phyloP scores from a whole-genome alignment of 2,888 invertebrate genomes.

The Cosmopolites sordidus region DNA sequence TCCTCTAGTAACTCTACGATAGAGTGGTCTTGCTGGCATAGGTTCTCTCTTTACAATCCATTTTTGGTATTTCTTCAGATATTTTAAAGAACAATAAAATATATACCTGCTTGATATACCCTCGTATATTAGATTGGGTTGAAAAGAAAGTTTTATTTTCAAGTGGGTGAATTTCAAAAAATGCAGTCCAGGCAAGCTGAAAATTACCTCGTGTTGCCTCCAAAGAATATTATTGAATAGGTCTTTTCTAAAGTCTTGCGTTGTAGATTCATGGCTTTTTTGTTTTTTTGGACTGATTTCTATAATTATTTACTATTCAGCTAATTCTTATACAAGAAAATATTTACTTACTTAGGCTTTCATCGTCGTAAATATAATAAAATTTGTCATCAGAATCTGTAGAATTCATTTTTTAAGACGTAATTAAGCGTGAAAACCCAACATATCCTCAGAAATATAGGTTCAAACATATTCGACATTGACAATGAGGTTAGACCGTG shows the following conservation, averaged over 20 bases:
- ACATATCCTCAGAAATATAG: too few relatives aligned
- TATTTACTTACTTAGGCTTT: not conserved
- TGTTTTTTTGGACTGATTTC: not conserved
- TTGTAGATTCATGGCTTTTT: too few relatives aligned
- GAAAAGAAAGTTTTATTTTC: conserved; percentile 34
- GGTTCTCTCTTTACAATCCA: conserved; percentile 34
- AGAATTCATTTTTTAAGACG: not conserved
- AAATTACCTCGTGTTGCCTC: conserved; percentile 7
- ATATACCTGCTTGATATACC: conserved; percentile 25
- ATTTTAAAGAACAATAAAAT: conserved; percentile 32
- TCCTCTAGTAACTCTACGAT: conserved; percentile 18
- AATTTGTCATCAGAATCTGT: not conserved
- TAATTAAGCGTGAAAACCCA: too few relatives aligned
- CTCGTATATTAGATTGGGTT: conserved; percentile 27
- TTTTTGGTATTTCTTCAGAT: conserved; percentile 23
- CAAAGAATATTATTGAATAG: too few relatives aligned
- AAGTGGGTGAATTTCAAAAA: conserved; percentile 29
- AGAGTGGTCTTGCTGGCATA: conserved; percentile 30
- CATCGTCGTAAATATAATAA: not conserved
- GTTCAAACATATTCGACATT: too few relatives aligned
- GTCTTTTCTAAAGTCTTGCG: too few relatives aligned
- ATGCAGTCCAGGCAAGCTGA: conserved; percentile 27
- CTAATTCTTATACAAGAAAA: not conserved
- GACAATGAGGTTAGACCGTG: too few relatives aligned
- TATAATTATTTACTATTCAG: not conserved